phyloP scores from a whole-genome alignment of 2,113 vertebrate genomes.

The Oncorhynchus masou region DNA sequence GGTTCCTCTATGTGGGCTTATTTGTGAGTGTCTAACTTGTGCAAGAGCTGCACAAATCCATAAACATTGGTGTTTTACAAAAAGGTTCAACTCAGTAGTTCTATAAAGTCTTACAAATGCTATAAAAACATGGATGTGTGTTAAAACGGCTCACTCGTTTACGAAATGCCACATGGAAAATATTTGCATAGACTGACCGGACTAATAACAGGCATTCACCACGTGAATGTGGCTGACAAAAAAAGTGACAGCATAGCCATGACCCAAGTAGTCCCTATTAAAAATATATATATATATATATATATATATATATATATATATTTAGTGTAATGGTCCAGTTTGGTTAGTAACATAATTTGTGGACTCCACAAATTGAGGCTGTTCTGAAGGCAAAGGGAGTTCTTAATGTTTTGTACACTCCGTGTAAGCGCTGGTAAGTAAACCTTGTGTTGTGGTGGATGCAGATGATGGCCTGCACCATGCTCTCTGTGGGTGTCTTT shows the following conservation, averaged over 20 bases:
- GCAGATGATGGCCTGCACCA: neutral
- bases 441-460: neutral
- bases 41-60: neutral
- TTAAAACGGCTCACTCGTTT: neutral
- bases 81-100: neutral
- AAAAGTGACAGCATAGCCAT: neutral
- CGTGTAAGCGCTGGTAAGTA: neutral
- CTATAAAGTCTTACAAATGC: neutral
- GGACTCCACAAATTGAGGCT: too few relatives aligned
- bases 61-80: neutral
- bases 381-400: too few relatives aligned
- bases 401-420: too few relatives aligned
- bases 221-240: neutral
- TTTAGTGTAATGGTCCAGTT: neutral
- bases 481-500: neutral
- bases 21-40: neutral
- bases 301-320: too few relatives aligned
- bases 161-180: neutral
- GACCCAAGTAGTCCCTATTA: neutral
- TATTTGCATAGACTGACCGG: neutral
- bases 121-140: neutral
- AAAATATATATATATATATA: too few relatives aligned
- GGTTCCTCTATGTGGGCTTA: neutral
- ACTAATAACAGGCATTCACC: neutral
- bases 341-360: neutral